Evolutionary conservation across 2,888 invertebrate genomes (phyloP).

Genomic region (Cerastoderma edule): DNA sequence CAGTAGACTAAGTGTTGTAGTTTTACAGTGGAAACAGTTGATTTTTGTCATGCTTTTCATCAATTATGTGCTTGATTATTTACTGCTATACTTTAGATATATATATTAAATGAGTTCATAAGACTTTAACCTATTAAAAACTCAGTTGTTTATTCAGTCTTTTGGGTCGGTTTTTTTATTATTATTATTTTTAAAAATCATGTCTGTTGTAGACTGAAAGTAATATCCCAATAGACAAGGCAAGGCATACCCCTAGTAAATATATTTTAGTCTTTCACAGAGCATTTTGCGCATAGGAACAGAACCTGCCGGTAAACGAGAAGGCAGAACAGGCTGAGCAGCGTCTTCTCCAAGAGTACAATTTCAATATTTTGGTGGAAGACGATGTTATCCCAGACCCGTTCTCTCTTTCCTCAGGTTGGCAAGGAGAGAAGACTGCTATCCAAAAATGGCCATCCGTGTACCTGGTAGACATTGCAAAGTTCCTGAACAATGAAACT

Average conservation of each 20-base stretch:
- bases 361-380: background rate
- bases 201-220: too few species aligned
- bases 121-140: too few species aligned
- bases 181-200: too few species aligned
- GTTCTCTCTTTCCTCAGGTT: background rate
- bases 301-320: too few species aligned
- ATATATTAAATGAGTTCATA: background rate
- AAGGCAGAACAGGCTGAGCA: too few species aligned
- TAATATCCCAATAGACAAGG: too few species aligned
- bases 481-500: background rate
- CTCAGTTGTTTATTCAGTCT: too few species aligned
- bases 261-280: background rate
- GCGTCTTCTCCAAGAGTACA: background rate
- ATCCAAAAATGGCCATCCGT: slow-evolving; percentile 15
- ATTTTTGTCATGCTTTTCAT: background rate
- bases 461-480: background rate
- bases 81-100: background rate
- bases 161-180: too few species aligned
- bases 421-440: slow-evolving; percentile 2
- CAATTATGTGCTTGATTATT: background rate
- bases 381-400: slow-evolving; percentile 6
- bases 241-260: background rate
- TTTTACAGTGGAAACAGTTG: background rate
- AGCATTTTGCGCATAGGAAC: too few species aligned
- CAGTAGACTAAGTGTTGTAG: background rate